Percentiles rank a stretch among this genome's conserved stretches.
Conservation (phyloP, 2,888 invertebrate species). For the Sturmia bella region DNA sequence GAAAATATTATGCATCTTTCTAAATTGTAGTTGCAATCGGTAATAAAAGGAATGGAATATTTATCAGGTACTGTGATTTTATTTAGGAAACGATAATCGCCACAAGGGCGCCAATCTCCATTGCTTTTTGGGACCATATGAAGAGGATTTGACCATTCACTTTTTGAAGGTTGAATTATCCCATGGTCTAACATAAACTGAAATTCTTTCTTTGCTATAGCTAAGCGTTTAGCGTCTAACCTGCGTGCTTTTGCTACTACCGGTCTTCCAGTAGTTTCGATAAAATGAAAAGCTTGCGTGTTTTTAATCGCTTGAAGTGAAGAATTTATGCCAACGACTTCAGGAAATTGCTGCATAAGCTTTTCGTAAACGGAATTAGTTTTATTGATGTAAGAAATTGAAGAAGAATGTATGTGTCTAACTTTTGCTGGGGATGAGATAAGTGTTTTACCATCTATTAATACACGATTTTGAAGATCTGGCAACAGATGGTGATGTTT, state of each 20-base stretch:
- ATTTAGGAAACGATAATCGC: slow-evolving; percentile 9
- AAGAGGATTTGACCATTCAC: slow-evolving; percentile 19
- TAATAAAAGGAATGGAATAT: slow-evolving; percentile 3
- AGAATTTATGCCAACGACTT: too few species aligned
- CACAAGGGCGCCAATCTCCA: too few species aligned
- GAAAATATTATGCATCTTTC: background rate
- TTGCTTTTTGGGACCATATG: slow-evolving; percentile 4
- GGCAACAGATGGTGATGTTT: too few species aligned
- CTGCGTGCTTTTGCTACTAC: slow-evolving; percentile 5
- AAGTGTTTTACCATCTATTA: too few species aligned
- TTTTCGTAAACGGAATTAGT: too few species aligned
- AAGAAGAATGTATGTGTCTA: too few species aligned
- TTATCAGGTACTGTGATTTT: background rate
- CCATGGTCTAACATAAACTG: background rate
- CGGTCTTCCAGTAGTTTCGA: too few species aligned
- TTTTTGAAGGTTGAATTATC: slow-evolving; percentile 19
- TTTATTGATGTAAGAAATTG: too few species aligned
- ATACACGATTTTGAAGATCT: too few species aligned
- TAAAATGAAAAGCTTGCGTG: background rate
- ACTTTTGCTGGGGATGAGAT: too few species aligned
- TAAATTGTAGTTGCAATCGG: background rate
- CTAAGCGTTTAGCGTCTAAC: slow-evolving; percentile 4
- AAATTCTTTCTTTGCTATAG: slow-evolving; percentile 3
- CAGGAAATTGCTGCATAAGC: too few species aligned
- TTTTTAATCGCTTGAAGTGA: too few species aligned